Evolutionary conservation across 2,797 vertebrate genomes (phyloP), one percentile per base, ranked within the genome.

Genomic region (Muscicapa comitata): DNA sequence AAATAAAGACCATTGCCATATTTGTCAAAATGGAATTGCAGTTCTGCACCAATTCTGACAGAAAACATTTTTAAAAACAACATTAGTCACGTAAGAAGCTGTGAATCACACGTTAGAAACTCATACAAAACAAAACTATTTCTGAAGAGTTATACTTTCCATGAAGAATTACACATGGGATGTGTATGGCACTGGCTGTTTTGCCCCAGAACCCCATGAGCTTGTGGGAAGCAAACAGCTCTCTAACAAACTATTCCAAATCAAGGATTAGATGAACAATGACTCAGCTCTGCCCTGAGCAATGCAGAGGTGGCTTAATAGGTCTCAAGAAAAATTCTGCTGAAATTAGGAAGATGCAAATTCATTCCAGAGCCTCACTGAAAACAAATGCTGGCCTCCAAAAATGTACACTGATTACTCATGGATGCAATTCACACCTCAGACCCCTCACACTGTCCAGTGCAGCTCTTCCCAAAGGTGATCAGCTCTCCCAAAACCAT

Each of bases 1-100:
- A 97, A 92, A 95, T 91, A 97, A 97, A 97, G 97, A 71, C n/a
- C 62, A 38, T 9, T 90, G 89, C 58, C 72, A 18, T 61, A 92
- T 85, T 77, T 96, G 96, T 96, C 94, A 96, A 93, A 96, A 43
- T 89, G 67, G 92, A 97, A 91, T 17, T 95, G 65, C 58, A 92
- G 65, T 63, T 93, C 65, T 76, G 80, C 84, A 96, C 61, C 82
- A 78, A 51, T 93, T 87, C 87, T 94, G 86, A 96, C 81, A 96
- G 78, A 90, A 96, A 97, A 90, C 82, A 84, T 35, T 94, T 95
- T 96, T 93, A 40, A 62, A 96, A 96, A 92, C 43, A 95, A 86
- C 58, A 73, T 95, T 86, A 96, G 63, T 96, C 88, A 96, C 54
- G 70, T 66, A 96, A 97, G 61, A 59, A 97, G 95, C 91, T 86